Evolutionary conservation across 2,797 vertebrate species (phyloP).

Genomic region (Chelon labrosus): DNA sequence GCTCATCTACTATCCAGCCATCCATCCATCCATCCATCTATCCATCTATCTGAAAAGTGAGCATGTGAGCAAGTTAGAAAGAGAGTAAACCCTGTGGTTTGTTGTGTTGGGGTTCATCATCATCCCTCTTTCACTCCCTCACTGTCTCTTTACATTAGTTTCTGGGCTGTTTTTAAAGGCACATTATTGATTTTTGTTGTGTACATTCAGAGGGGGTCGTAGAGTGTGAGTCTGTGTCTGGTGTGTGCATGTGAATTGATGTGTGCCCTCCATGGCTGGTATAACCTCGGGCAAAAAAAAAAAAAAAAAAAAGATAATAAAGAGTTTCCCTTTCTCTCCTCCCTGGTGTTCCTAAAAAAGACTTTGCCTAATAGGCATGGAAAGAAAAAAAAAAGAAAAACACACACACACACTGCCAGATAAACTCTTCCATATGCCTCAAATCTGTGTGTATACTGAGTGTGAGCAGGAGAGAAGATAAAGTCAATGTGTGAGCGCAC

Average conservation of each 20-base stretch:
- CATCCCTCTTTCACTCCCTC: slow-evolving; percentile 51
- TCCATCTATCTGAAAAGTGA: slow-evolving; percentile 31
- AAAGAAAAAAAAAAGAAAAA: slow-evolving; percentile 43
- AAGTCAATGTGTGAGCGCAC: not conserved
- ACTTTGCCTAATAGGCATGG: slow-evolving; percentile 73
- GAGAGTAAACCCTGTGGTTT: slow-evolving; percentile 8
- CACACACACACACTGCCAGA: slow-evolving; percentile 45
- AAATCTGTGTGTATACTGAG: slow-evolving; percentile 21
- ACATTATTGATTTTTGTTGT: slow-evolving; percentile 79
- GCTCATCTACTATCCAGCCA: slow-evolving; percentile 26
- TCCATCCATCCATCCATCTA: slow-evolving; percentile 37
- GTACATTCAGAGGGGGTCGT: slow-evolving; percentile 48
- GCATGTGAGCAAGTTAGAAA: slow-evolving; percentile 29
- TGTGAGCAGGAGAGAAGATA: slow-evolving; percentile 9
- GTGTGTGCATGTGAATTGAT: slow-evolving; percentile 8
- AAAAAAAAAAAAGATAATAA: slow-evolving; percentile 66
- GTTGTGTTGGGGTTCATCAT: slow-evolving; percentile 46
- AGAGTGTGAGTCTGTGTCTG: slow-evolving; percentile 4
- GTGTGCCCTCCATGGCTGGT: slow-evolving; percentile 29
- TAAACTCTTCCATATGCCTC: slow-evolving; percentile 83
- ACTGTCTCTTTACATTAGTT: slow-evolving; percentile 73
- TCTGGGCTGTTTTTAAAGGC: slow-evolving; percentile 52
- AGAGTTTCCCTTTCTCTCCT: slow-evolving; percentile 65
- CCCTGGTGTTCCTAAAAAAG: slow-evolving; percentile 59
- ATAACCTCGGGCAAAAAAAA: slow-evolving; percentile 52